A percentile compares a stretch with the other conserved stretches of the same genome.
Evolutionary conservation across 1,140 invertebrate genomes (phyloP).

Genomic region (Scaptomyza montana): DNA sequence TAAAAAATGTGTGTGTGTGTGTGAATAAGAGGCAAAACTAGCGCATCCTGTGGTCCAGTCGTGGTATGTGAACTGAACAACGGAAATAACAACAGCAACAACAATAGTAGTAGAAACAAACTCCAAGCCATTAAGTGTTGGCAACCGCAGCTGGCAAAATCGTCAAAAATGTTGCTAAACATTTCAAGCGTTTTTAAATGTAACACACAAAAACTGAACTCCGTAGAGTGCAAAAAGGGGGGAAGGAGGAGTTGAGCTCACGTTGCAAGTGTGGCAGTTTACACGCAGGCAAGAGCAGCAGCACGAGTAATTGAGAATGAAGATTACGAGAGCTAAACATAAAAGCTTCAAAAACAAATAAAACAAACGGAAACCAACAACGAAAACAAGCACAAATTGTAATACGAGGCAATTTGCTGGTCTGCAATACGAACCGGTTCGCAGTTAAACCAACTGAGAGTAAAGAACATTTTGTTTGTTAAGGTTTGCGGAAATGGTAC

Average conservation of each 20-base stretch:
- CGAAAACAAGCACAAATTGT: neutral
- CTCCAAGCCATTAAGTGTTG: neutral
- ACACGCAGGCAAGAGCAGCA: slow-evolving; percentile 8
- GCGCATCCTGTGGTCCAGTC: slow-evolving; percentile 50
- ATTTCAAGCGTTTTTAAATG: slow-evolving; percentile 39
- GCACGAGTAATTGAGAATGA: slow-evolving; percentile 29
- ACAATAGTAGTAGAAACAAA: slow-evolving; percentile 17
- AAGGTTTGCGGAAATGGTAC: neutral
- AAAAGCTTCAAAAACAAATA: slow-evolving; percentile 18
- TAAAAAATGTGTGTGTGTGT: slow-evolving; percentile 33
- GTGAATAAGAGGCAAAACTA: slow-evolving; percentile 38
- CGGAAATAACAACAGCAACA: slow-evolving; percentile 14
- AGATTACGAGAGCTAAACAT: slow-evolving; percentile 41
- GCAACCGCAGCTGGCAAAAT: slow-evolving; percentile 37
- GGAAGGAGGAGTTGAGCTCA: neutral
- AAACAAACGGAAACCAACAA: neutral
- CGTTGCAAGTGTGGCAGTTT: slow-evolving; percentile 9
- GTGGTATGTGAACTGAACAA: slow-evolving; percentile 10
- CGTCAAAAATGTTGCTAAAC: slow-evolving; percentile 43
- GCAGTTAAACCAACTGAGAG: neutral
- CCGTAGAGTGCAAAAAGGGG: neutral
- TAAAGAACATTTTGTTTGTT: neutral
- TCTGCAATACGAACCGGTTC: slow-evolving; percentile 21
- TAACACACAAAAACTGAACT: slow-evolving; percentile 17
- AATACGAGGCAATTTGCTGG: slow-evolving; percentile 31